Conservation (phyloP, 2,113 vertebrate genomes). For the Stegastes partitus region DNA sequence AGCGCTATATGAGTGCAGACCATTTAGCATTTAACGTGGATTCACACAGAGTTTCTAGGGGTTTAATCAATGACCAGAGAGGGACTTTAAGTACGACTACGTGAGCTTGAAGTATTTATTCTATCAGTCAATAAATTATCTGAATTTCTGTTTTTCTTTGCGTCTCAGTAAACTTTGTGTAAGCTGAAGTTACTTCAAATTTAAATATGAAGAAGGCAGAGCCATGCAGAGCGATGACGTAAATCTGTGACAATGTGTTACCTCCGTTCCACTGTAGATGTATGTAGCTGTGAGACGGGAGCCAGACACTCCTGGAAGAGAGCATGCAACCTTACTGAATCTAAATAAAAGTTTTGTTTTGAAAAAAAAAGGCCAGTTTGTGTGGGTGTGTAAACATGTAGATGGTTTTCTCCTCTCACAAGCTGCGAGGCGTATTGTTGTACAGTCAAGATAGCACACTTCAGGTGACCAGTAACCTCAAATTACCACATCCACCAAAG, state of each 20-base stretch:
- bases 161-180: too few species aligned
- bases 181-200: not conserved
- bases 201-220: not conserved
- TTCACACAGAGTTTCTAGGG: too few species aligned
- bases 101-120: slow-evolving; percentile 28
- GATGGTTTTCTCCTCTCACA: not conserved
- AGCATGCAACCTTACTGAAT: slow-evolving; percentile 15
- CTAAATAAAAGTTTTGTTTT: slow-evolving; percentile 15
- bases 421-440: not conserved
- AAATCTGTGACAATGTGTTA: not conserved
- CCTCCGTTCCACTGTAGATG: not conserved
- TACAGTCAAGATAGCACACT: slow-evolving; percentile 8
- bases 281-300: not conserved
- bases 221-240: not conserved
- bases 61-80: too few species aligned
- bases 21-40: too few species aligned
- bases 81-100: too few species aligned
- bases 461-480: slow-evolving; percentile 19
- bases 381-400: slow-evolving; percentile 29
- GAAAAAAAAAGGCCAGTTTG: slow-evolving; percentile 22
- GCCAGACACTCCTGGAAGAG: slow-evolving; percentile 16
- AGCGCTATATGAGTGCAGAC: too few species aligned
- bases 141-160: too few species aligned
- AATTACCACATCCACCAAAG: slow-evolving; percentile 1
- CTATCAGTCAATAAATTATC: not conserved